Evolutionary conservation across 2,888 invertebrate genomes (phyloP), one percentile per base, ranked within the genome.

Genomic region (Thereva unica): DNA sequence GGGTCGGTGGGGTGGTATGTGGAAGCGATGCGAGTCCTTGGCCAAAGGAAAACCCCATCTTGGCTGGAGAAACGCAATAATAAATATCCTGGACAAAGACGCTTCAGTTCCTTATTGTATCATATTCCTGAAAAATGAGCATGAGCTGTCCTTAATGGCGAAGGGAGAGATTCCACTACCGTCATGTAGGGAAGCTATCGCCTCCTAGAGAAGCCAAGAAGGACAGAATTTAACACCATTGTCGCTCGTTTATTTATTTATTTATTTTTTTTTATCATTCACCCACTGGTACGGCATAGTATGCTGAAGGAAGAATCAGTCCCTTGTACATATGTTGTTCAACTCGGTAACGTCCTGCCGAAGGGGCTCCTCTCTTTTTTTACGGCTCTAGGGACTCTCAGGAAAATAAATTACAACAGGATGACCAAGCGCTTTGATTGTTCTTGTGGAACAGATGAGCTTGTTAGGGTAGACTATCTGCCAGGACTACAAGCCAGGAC

Each of bases 361-460:
- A 23, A 50, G 61, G 61, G 45, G 23, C 23, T 23, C 23, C 23
- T 50, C 61, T 50, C 40, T 9, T 49, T 61, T 50, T 61, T 61
- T 61, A 61, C 61, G 61, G 50, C 61, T 50, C 61, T 61, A 35
- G 37, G 61, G 61, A 61, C 61, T 61, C 61, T 41, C 50, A 41
- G 68, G 42, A 41, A 65, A 65, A 68, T 68, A 68, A 68, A 68
- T 68, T 64, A 66, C 68, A 52, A 55, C 53, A 54, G 61, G 66
- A 68, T 68, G 68, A 68, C 64, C 66, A 61, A 61, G 68, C 68
- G 55, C 65, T 66, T 68, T 54, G 68, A 68, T 68, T 68, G 68
- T 68, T 40, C 66, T 61, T 61, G 41, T 66, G 61, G 61, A 61
- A 57, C 59, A 68, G 59, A 68, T 68, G 68, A 68, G 68, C 68